Percentiles rank a stretch among this genome's conserved stretches.
Conservation (phyloP, 2,797 vertebrate species). For the Ceryle rudis region DNA sequence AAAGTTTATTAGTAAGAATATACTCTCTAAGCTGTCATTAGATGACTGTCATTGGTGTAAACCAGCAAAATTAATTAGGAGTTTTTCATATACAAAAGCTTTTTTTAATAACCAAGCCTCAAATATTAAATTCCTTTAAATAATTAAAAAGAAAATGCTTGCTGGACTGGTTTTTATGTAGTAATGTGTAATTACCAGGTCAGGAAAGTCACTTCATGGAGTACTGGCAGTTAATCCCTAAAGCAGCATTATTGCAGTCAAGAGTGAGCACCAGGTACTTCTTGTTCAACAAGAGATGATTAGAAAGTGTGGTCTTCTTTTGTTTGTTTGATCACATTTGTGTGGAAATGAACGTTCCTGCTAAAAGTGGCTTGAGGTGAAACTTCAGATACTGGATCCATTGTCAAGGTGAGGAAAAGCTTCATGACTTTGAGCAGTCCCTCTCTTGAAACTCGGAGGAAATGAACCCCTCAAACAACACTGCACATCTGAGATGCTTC, state of each 20-base stretch:
- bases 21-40: neutral
- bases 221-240: neutral
- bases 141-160: neutral
- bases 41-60: neutral
- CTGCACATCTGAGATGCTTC: neutral
- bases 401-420: neutral
- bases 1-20: neutral
- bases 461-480: neutral
- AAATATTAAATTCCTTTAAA: neutral
- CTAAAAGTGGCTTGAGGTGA: neutral
- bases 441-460: neutral
- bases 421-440: neutral
- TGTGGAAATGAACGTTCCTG: neutral
- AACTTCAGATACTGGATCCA: neutral
- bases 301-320: neutral
- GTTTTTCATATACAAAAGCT: neutral
- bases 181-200: neutral
- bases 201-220: neutral
- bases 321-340: neutral
- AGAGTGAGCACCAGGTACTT: neutral
- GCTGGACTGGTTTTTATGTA: neutral
- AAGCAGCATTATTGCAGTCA: neutral
- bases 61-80: neutral
- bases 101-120: neutral
- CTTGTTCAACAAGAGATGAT: neutral